Base-by-base conservation (phyloP, 2,888 invertebrate species). In the Bibio marci region DNA sequence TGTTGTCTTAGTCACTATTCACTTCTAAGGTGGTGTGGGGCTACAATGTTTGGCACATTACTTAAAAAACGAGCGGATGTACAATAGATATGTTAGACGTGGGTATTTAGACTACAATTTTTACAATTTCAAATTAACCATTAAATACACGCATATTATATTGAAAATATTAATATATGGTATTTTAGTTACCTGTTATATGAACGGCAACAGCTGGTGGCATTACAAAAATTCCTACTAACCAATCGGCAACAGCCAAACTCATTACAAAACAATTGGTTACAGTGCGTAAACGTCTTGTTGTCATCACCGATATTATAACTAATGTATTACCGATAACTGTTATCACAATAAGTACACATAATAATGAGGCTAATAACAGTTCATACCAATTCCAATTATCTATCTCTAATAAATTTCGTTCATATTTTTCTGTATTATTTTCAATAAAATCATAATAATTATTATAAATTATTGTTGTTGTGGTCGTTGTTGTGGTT, bases 261-360 rank as follows among this genome's bases (percentile, higher is more conserved):
- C 90, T 92, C 52, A 90, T 87, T 44, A 95, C 91, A 62, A 94
- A 91, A 55, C 90, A 87, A 57, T 95, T 95, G 36, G 92, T 94
- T 22, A 92, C 90, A 0, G 91, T 91, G 40, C 94, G 71, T 47
- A 95, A 65, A 46, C 90, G 71, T 50, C 83, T 74, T 1, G 86
- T 85, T 3, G 87, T 86, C 50, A 86, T 69, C 32, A 92, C 90
- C 11, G 92, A 83, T 8, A 82, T 69, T 47, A 92, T 90, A 39
- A 92, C 90, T 49, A 92, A 67, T 13, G 85, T 81, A 60, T 92
- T 92, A 42, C 92, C 92, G 41, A 85, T 67, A 39, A 80, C 74
- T 3, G 80, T 80, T 41, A 80, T 71, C 17, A 80, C 70, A 49
- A 80, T 80, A 27, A 80, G 60, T 41, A 79, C 54, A 52, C 72